phyloP scores from a whole-genome alignment of 2,113 vertebrate species.

The Protomyctophum bolini region DNA sequence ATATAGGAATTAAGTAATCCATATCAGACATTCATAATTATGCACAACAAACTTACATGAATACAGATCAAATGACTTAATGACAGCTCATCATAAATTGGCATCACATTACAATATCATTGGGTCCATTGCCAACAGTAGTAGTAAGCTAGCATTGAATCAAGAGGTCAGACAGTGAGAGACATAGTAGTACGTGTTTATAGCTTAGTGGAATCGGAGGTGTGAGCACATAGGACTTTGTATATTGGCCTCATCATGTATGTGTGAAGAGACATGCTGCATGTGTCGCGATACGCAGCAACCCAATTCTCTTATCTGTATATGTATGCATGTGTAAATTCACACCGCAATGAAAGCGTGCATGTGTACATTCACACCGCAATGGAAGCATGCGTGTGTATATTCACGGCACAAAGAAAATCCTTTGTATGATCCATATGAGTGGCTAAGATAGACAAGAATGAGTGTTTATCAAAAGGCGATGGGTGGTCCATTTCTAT shows the following conservation, averaged over 20 bases:
- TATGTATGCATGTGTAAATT: constrained; percentile 27
- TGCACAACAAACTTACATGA: background rate
- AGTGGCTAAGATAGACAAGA: constrained; percentile 26
- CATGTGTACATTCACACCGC: background rate
- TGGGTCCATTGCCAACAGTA: constrained; percentile 2
- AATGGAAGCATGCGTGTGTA: constrained; percentile 35
- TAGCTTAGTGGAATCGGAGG: constrained; percentile 16
- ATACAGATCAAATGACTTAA: background rate
- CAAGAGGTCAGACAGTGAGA: constrained; percentile 18
- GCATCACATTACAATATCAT: background rate
- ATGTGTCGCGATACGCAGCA: constrained; percentile 19
- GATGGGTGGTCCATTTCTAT: constrained; percentile 57
- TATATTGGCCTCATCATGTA: constrained; percentile 31
- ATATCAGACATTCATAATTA: background rate
- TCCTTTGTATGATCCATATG: constrained; percentile 28
- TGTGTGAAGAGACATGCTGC: constrained; percentile 46
- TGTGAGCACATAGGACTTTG: constrained; percentile 1
- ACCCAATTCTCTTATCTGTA: constrained; percentile 31
- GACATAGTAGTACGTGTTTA: constrained; percentile 1
- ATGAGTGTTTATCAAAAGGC: constrained; percentile 39
- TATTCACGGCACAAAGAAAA: constrained; percentile 36
- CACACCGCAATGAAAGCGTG: constrained; percentile 6
- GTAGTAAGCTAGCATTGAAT: constrained; percentile 3
- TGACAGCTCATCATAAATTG: background rate
- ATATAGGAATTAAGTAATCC: too few species aligned